Conservation (phyloP, 2,113 vertebrate species). For the Natator depressus region DNA sequence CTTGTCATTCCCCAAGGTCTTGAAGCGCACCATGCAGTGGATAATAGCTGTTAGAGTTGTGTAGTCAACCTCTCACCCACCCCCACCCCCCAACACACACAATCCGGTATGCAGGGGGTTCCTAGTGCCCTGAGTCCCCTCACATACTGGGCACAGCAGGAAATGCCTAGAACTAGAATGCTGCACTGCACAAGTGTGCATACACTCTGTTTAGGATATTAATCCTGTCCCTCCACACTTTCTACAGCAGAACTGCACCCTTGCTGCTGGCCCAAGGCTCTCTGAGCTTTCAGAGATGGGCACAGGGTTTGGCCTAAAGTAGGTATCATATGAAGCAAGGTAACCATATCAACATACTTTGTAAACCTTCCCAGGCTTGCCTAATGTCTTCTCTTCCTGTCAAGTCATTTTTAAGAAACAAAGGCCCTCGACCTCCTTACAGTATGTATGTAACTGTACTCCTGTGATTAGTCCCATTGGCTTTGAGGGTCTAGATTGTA, state of each 20-base stretch:
- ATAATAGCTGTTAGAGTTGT: neutral
- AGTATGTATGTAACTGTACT: neutral
- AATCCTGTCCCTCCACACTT: neutral
- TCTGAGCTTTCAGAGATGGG: neutral
- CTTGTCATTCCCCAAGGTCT: neutral
- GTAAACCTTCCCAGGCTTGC: neutral
- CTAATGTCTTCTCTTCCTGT: neutral
- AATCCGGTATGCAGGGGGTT: neutral
- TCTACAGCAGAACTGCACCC: neutral
- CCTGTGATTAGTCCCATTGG: neutral
- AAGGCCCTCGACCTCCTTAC: neutral
- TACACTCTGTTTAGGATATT: neutral
- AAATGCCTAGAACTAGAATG: neutral
- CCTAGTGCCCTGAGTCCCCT: neutral
- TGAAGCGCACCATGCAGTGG: neutral
- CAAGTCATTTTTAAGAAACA: neutral
- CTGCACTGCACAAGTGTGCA: neutral
- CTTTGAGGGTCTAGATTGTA: neutral
- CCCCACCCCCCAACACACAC: too few species aligned
- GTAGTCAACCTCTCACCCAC: too few species aligned
- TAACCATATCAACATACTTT: neutral
- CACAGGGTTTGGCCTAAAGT: neutral
- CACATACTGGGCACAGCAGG: neutral
- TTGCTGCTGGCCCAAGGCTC: neutral
- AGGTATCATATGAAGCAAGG: neutral